Evolutionary conservation across 2,888 invertebrate genomes (phyloP), one percentile per base, ranked within the genome.

Genomic region (Drosophila neutralis): DNA sequence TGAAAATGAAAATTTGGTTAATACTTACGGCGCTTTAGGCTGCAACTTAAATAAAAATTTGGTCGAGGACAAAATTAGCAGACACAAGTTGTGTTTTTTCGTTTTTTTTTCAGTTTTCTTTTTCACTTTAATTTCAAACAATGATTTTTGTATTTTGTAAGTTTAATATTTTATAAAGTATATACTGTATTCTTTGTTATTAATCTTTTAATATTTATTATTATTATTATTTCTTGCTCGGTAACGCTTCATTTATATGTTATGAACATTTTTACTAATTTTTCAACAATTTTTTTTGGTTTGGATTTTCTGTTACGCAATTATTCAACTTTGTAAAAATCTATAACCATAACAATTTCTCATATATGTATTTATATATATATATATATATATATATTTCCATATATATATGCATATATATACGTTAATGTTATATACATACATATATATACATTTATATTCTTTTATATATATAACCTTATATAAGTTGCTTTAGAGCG

Each of bases 271-370:
- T 87, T 91, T 82, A 80, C 91, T 91, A 91, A 91, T 85, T 90
- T 90, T 80, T 91, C 87, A 91, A 91, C 92, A 91, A 91, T 91
- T 91, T 91, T 90, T 82, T 82, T 84, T 78, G 72, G 31, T 73
- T 74, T 62, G 78, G 79, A 82, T 90, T 89, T 90, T 83, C 80
- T 73, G 73, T 85, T 91, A 91, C 87, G 87, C 91, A 91, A 90
- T 89, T 91, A 91, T 90, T 90, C 91, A 90, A 90, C 90, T 90
- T 90, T 86, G 88, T 91, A 90, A 89, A 89, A 91, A 90, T 87
- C 90, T 89, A 88, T 91, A 89, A 91, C 90, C 91, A 89, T 89
- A 89, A 89, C 91, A 91, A 89, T 83, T 91, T 88, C 75, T 82
- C 72, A 90, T 85, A 76, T 79, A 81, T 81, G 69, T 76, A 68